Percentiles rank a stretch among this genome's conserved stretches.
phyloP scores from a whole-genome alignment of 2,113 vertebrate genomes.

The Abramis brama region DNA sequence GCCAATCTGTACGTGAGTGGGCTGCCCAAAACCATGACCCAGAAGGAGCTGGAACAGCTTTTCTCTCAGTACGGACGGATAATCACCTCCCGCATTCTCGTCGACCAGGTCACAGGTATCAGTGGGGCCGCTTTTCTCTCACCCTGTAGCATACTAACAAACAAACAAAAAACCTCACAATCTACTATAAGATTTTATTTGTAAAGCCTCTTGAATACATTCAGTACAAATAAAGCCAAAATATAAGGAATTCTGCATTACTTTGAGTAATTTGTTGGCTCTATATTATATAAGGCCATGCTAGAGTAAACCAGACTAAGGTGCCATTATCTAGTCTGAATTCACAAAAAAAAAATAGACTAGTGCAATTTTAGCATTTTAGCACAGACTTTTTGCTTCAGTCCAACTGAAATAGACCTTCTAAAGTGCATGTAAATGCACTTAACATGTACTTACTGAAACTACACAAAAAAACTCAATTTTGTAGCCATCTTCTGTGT shows the following conservation, averaged over 20 bases:
- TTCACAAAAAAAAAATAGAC: neutral
- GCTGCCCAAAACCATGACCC: constrained; percentile 99
- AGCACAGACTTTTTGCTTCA: neutral
- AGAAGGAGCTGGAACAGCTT: constrained; percentile 99
- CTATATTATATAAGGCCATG: neutral
- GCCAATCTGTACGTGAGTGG: constrained; percentile 99
- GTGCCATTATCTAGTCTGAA: neutral
- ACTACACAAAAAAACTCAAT: neutral
- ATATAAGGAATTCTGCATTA: neutral
- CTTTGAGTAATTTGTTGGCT: neutral
- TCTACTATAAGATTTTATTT: neutral
- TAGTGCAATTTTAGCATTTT: neutral
- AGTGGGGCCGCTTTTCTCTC: constrained; percentile 69
- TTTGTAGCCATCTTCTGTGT: neutral
- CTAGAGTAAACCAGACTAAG: neutral
- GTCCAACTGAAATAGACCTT: neutral
- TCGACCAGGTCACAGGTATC: constrained; percentile 99
- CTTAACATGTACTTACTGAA: neutral
- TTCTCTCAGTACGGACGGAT: constrained; percentile 99
- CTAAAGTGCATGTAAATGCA: neutral
- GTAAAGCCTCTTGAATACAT: neutral
- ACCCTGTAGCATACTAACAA: constrained; percentile 8
- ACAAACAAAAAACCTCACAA: neutral
- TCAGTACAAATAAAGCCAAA: neutral
- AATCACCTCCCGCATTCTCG: constrained; percentile 99